Percentiles rank a stretch among this genome's conserved stretches.
Evolutionary conservation across 2,888 invertebrate genomes (phyloP).

Genomic region (Myathropa florea): DNA sequence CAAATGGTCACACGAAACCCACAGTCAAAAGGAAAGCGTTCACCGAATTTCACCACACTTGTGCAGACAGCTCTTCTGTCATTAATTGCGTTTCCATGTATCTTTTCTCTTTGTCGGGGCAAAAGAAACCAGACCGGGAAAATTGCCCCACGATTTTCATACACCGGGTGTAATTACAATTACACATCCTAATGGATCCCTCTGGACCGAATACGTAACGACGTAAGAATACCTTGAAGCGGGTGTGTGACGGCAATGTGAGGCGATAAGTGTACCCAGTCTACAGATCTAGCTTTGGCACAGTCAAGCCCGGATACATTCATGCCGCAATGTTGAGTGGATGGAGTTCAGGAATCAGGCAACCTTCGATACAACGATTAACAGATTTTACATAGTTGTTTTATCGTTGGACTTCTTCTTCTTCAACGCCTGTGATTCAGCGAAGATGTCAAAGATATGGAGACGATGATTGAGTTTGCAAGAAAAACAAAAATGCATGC

Average conservation of each 20-base stretch:
- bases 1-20: constrained; percentile 9
- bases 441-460: no score
- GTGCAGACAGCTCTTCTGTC: constrained; percentile 7
- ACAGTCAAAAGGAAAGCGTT: constrained; percentile 6
- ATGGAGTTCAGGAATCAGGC: no score
- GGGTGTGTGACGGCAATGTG: constrained; percentile 41
- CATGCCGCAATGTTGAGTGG: no score
- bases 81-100: constrained; percentile 69
- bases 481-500: no score
- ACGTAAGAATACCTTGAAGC: constrained; percentile 73
- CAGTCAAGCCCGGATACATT: no score
- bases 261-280: constrained; percentile 2
- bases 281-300: no score
- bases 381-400: no score
- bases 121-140: constrained; percentile 20
- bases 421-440: no score
- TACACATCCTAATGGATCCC: constrained; percentile 60
- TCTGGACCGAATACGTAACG: constrained; percentile 72
- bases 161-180: constrained; percentile 62
- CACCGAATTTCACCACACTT: constrained; percentile 16
- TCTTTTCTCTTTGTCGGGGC: constrained; percentile 2
- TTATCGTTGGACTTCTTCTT: no score
- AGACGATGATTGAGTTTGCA: no score
- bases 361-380: no score
- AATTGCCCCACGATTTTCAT: constrained; percentile 50